These are phyloP conservation scores for Trissolcus japonicus DNA, from an alignment of 2,888 invertebrate genomes.

Conservation along the genomic window DNA sequence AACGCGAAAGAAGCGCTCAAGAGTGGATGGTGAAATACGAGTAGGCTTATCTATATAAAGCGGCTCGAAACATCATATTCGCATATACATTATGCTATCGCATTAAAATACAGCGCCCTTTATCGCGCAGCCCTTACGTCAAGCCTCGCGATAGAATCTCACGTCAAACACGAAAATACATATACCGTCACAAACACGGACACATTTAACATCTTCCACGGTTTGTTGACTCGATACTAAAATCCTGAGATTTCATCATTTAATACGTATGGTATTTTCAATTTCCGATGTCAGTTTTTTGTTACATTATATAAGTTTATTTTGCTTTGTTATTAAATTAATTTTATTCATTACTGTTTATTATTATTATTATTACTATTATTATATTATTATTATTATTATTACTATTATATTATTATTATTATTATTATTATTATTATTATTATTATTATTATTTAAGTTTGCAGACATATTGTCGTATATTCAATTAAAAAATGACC, in stretches of 20 bases:
- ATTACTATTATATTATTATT: not conserved
- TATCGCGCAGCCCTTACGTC: constrained; percentile 53
- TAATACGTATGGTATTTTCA: constrained; percentile 12
- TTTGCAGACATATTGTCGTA: too few species aligned
- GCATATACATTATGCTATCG: constrained; percentile 59
- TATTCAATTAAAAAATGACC: too few species aligned
- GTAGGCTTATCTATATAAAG: constrained; percentile 49
- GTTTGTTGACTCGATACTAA: constrained; percentile 33
- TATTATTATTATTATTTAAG: too few species aligned
- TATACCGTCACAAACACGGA: constrained; percentile 39
- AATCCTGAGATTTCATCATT: constrained; percentile 28
- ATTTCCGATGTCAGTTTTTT: not conserved
- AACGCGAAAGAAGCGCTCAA: constrained; percentile 30
- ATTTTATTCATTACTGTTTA: not conserved
- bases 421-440: too few species aligned
- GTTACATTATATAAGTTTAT: not conserved
- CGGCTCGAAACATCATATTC: constrained; percentile 49
- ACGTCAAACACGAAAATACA: constrained; percentile 57
- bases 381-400: too few species aligned
- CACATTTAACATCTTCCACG: constrained; percentile 35
- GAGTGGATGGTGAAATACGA: constrained; percentile 52
- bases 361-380: not conserved
- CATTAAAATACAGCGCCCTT: constrained; percentile 58
- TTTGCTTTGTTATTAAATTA: not conserved
- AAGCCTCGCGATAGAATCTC: constrained; percentile 45